phyloP scores from a whole-genome alignment of 1,140 invertebrate species.

The Hermetia illucens region DNA sequence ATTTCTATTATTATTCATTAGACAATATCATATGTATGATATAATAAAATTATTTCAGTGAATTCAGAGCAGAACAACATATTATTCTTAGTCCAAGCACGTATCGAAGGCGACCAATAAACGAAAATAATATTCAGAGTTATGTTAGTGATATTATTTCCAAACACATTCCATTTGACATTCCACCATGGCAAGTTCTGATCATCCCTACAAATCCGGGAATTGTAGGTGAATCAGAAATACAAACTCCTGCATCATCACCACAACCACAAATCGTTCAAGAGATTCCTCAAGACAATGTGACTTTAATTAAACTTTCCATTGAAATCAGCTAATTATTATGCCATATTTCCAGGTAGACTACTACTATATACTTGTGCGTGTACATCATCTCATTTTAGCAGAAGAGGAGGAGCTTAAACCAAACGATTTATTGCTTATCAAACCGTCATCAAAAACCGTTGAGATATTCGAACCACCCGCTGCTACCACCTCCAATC shows the following conservation, averaged over 20 bases:
- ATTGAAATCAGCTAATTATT: too few species aligned
- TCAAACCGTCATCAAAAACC: constrained; percentile 37
- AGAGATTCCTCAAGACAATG: too few species aligned
- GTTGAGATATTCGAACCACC: constrained; percentile 6
- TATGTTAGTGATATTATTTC: constrained; percentile 63
- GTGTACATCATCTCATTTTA: constrained; percentile 60
- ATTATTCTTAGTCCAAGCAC: constrained; percentile 42
- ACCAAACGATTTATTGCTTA: constrained; percentile 56
- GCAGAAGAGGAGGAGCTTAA: constrained; percentile 50
- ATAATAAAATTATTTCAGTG: constrained; percentile 10
- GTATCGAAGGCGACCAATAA: constrained; percentile 49
- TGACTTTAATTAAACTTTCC: too few species aligned
- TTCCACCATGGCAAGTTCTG: constrained; percentile 68
- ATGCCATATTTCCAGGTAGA: constrained; percentile 26
- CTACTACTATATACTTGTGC: constrained; percentile 53
- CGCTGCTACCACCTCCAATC: too few species aligned
- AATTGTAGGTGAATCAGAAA: constrained; percentile 35
- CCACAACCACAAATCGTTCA: too few species aligned
- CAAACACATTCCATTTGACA: constrained; percentile 50
- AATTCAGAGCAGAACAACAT: constrained; percentile 58
- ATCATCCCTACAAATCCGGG: constrained; percentile 38
- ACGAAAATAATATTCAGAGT: constrained; percentile 61
- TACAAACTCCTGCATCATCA: constrained; percentile 61
- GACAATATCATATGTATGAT: background rate
- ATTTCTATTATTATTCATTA: background rate